Evolutionary conservation across 2,888 invertebrate genomes (phyloP), one percentile per base, ranked within the genome.

Genomic region (Metellina segmentata): DNA sequence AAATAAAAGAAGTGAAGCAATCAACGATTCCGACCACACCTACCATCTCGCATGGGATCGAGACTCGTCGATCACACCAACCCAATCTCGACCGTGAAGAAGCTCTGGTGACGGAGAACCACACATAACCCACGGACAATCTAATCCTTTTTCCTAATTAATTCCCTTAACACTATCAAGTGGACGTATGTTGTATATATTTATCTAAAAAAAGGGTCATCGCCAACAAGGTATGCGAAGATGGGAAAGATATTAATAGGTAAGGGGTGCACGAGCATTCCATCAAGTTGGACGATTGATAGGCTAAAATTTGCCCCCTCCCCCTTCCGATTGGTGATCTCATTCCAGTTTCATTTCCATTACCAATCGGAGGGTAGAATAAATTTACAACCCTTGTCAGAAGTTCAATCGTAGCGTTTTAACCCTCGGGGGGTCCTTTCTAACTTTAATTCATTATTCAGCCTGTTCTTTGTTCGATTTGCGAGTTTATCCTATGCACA

Each of bases 351-450:
- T 85, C 85, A 90, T 85, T 90, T 90, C 90, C 49, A 85, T 52
- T 90, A 71, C 85, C 52, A 78, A 51, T 86, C 34, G 70, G 20
- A 71, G 16, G 71, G 51, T 20, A 77, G 89, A 89, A 89, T 89
- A 83, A 90, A 90, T 90, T 85, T 83, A 79, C 90, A 52, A 49
- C 49, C 20, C 70, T 78, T 90, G 90, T 85, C 85, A 85, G 77
- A 61, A 85, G 34, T 61, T 83, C 90, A 90, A 85, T 90, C 90
- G 85, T 61, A 90, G 52, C 79, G 72, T 83, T 90, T 53, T 61
- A 48, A 72, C 9, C 53, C 83, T 85, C 72, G 9, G 19, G 72
- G 85, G 85, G 53, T 16, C 77, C 19, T 11, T n/a, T 11, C 51
- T 70, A 9, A 19, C 79, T 9, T 53, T 71, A 83, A 85, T 90